Evolutionary conservation across 2,113 vertebrate species (phyloP).

Genomic region (Aramus guarauna): DNA sequence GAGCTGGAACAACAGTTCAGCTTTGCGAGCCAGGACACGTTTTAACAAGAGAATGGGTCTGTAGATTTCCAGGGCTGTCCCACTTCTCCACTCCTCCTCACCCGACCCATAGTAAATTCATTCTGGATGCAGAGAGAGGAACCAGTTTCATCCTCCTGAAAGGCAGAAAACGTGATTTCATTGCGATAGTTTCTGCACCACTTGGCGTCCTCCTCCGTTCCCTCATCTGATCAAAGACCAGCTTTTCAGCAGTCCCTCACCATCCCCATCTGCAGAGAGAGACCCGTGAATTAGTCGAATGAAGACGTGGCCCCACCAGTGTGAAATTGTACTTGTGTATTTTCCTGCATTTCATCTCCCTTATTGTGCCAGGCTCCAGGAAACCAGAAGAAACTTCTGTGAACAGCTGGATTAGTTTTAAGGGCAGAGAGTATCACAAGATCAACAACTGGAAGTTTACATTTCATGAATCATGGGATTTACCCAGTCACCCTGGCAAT

Average conservation of each 20-base stretch:
- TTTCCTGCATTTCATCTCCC: not conserved
- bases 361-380: not conserved
- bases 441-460: constrained; percentile 58
- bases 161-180: not conserved
- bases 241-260: not conserved
- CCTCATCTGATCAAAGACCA: not conserved
- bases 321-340: not conserved
- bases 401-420: constrained; percentile 35
- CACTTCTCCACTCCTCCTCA: not conserved
- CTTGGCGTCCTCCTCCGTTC: not conserved
- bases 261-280: not conserved
- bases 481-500: constrained; percentile 18
- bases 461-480: constrained; percentile 40
- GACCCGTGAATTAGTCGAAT: not conserved
- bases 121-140: not conserved
- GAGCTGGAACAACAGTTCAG: not conserved
- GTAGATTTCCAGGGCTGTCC: not conserved
- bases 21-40: not conserved
- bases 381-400: constrained; percentile 14
- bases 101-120: not conserved
- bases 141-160: not conserved
- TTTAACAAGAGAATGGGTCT: not conserved
- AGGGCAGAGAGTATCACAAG: constrained; percentile 43
- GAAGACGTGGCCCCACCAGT: not conserved
- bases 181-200: not conserved